Evolutionary conservation across 1,140 invertebrate genomes (phyloP), one percentile per base, ranked within the genome.

Genomic region (Apocrypta bakeri): DNA sequence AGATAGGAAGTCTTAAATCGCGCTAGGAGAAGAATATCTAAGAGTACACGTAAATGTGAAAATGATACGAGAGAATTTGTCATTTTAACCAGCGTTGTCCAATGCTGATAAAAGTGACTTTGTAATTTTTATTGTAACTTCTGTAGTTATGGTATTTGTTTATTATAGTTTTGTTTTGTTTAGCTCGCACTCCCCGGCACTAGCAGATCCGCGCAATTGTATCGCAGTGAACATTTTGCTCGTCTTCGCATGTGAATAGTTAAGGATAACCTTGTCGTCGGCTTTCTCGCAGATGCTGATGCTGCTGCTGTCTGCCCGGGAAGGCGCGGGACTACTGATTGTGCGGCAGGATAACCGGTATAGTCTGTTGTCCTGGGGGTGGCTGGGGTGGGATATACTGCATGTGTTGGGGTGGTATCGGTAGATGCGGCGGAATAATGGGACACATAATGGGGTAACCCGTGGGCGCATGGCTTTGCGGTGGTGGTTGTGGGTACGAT

Each of bases 381-480:
- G 93, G 93, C 74, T 93, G 93, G 21, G 91, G 91, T 56, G 92
- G 91, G 63, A 93, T 89, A 85, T 92, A 92, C 82, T 92, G 92
- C 91, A 93, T 91, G 21, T 56, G 90, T 83, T 92, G 90, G 17
- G 91, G 93, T 83, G 92, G 92, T 87, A 94, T 90, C 42, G 92
- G 89, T 86, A 93, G 92, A 85, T 93, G 93, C 79, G 92, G 92
- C 48, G 93, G 92, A 78, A 94, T 88, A 11, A 94, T 89, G 48
- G 93, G 93, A 85, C 94, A 95, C 92, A 95, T 93, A 68, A 95
- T 89, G 68, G 93, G 93, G 86, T 93, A 94, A 72, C 89, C 90
- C 6, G 82, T 66, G 75, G 92, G 92, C 37, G 91, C 92, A 82
- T 93, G 92, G 42, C 91, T 89, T 81, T 93, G 92, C 1, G 92